Evolutionary conservation across 2,797 vertebrate genomes (phyloP).

Genomic region (Melanotaenia parkinsoni): DNA sequence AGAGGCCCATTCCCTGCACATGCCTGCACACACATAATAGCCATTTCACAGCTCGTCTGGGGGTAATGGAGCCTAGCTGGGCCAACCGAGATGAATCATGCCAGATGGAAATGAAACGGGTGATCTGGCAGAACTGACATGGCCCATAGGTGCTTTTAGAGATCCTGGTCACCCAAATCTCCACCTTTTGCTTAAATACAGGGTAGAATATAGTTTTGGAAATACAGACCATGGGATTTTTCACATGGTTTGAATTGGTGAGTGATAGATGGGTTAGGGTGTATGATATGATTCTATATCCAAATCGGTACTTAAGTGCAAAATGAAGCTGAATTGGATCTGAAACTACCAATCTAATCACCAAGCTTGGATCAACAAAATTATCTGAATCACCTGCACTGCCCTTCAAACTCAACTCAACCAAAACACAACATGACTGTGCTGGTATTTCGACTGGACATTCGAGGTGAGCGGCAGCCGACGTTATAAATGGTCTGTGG

Average conservation of each 20-base stretch:
- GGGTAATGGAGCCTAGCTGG: slow-evolving; percentile 79
- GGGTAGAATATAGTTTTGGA: background rate
- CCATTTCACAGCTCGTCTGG: slow-evolving; percentile 81
- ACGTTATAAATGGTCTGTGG: slow-evolving; percentile 77
- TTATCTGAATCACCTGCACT: slow-evolving; percentile 19
- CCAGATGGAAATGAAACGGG: slow-evolving; percentile 80
- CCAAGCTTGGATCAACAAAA: slow-evolving; percentile 12
- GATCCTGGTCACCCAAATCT: slow-evolving; percentile 40
- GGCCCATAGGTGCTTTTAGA: slow-evolving; percentile 66
- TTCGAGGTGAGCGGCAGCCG: slow-evolving; percentile 63
- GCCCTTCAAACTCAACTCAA: slow-evolving; percentile 48
- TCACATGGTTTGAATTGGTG: slow-evolving; percentile 9
- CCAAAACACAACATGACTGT: slow-evolving; percentile 76
- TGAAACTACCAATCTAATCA: slow-evolving; percentile 41
- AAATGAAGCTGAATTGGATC: slow-evolving; percentile 12
- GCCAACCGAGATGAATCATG: slow-evolving; percentile 72
- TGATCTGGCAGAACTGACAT: slow-evolving; percentile 77
- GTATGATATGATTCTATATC: background rate
- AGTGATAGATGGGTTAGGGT: background rate
- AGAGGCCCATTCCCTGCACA: slow-evolving; percentile 69
- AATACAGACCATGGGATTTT: slow-evolving; percentile 16
- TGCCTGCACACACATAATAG: slow-evolving; percentile 80
- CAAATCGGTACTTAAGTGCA: slow-evolving; percentile 2
- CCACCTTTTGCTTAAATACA: slow-evolving; percentile 1
- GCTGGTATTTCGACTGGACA: slow-evolving; percentile 73